phyloP scores from a whole-genome alignment of 2,888 invertebrate genomes.

The Patella pellucida region DNA sequence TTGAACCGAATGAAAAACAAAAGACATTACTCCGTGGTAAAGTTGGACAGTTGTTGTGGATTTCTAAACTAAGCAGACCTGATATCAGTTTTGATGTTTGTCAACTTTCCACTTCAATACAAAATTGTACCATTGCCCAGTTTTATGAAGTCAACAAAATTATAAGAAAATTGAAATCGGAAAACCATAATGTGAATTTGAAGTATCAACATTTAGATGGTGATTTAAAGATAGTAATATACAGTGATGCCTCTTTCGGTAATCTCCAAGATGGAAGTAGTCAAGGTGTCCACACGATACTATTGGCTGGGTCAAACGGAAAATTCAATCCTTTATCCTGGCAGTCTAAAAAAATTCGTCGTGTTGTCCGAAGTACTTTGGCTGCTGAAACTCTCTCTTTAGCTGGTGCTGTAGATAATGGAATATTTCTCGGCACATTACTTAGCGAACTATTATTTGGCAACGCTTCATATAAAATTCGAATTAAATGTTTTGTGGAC shows the following conservation, averaged over 20 bases:
- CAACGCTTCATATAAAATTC: background rate
- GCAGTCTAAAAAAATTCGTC: no score
- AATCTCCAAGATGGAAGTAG: background rate
- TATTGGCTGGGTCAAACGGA: no score
- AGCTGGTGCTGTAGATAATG: no score
- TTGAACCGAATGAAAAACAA: constrained; percentile 3
- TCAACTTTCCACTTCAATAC: background rate
- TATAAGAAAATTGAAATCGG: background rate
- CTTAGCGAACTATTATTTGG: background rate
- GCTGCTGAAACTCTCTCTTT: no score
- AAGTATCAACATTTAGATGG: background rate
- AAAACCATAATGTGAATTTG: background rate
- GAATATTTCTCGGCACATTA: background rate
- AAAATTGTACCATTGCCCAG: background rate
- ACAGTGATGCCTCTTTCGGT: background rate
- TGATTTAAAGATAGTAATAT: background rate
- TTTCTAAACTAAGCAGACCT: background rate
- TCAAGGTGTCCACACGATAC: no score
- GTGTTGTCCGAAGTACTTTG: no score
- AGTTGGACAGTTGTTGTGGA: constrained; percentile 13
- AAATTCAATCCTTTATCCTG: no score
- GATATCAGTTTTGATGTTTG: background rate
- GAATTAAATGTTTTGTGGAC: background rate
- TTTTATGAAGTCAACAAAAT: background rate
- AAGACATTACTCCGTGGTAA: constrained; percentile 2